A percentile compares a stretch with the other conserved stretches of the same genome.
Evolutionary conservation across 1,140 invertebrate genomes (phyloP).

Genomic region (Leguminivora glycinivorella): DNA sequence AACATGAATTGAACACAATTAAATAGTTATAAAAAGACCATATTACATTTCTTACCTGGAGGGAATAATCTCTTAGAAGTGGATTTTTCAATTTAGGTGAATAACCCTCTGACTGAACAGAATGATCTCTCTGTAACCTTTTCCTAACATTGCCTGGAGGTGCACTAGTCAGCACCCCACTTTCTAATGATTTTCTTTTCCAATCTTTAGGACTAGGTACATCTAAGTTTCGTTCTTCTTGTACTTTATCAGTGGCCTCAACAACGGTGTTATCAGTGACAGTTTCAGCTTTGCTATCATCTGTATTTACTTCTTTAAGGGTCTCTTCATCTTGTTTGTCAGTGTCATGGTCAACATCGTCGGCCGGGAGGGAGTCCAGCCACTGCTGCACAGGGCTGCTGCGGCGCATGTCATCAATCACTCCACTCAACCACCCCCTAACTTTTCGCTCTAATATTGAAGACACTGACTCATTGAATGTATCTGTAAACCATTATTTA

Average conservation of each 20-base stretch:
- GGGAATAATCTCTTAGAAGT: constrained; percentile 72
- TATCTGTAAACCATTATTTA: constrained; percentile 50
- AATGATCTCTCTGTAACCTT: constrained; percentile 70
- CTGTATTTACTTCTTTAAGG: constrained; percentile 47
- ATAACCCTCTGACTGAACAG: constrained; percentile 74
- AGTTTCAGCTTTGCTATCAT: constrained; percentile 53
- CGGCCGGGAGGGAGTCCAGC: constrained; percentile 71
- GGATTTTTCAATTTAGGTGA: constrained; percentile 73
- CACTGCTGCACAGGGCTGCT: constrained; percentile 77
- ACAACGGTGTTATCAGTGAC: constrained; percentile 62
- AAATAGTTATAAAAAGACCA: neutral
- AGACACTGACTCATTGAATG: constrained; percentile 70
- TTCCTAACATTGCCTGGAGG: constrained; percentile 51
- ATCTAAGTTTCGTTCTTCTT: constrained; percentile 62
- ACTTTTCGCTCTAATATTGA: constrained; percentile 71
- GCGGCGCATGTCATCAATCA: constrained; percentile 76
- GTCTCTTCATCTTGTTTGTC: constrained; percentile 40
- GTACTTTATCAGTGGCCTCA: constrained; percentile 46
- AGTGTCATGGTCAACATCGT: constrained; percentile 38
- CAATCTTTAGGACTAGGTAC: constrained; percentile 61
- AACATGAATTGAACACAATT: no score
- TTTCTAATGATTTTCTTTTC: constrained; percentile 71
- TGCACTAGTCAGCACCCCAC: constrained; percentile 54
- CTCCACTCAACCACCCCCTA: constrained; percentile 71
- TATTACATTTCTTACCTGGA: constrained; percentile 56